Conservation (phyloP, 2,113 vertebrate genomes). For the Urocynchramus pylzowi region DNA sequence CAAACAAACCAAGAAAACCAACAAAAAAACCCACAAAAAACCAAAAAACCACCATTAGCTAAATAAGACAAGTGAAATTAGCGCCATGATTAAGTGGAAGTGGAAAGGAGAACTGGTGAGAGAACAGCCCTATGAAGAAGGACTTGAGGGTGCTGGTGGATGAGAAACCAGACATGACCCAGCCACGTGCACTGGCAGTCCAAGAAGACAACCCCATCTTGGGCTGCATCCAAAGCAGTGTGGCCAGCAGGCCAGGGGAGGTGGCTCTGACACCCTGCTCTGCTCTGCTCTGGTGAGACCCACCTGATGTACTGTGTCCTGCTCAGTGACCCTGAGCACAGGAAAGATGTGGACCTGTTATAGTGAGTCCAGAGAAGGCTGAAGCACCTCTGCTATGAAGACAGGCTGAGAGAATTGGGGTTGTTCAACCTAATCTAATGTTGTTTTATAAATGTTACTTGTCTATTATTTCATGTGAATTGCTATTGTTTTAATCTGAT, state of each 20-base stretch:
- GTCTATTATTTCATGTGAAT: neutral
- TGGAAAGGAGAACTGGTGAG: neutral
- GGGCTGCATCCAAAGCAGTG: neutral
- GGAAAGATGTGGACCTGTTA: neutral
- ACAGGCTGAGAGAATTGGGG: fast-evolving
- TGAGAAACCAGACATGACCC: neutral
- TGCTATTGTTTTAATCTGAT: neutral
- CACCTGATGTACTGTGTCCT: neutral
- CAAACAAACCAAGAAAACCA: too few species aligned
- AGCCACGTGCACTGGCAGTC: neutral
- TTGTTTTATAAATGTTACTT: neutral
- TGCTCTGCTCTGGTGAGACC: neutral
- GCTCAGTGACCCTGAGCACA: too few species aligned
- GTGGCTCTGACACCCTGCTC: neutral
- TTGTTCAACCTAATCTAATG: neutral
- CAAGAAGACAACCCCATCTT: neutral
- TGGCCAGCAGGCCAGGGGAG: neutral
- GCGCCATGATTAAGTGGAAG: neutral
- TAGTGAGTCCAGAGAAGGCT: fast-evolving
- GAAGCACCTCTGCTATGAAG: neutral
- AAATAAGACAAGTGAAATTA: neutral
- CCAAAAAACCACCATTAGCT: too few species aligned
- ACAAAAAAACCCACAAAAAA: too few species aligned
- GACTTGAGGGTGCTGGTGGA: neutral
- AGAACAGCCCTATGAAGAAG: neutral